phyloP scores from a whole-genome alignment of 2,797 vertebrate genomes.

The Oryzias dopingdopingensis region DNA sequence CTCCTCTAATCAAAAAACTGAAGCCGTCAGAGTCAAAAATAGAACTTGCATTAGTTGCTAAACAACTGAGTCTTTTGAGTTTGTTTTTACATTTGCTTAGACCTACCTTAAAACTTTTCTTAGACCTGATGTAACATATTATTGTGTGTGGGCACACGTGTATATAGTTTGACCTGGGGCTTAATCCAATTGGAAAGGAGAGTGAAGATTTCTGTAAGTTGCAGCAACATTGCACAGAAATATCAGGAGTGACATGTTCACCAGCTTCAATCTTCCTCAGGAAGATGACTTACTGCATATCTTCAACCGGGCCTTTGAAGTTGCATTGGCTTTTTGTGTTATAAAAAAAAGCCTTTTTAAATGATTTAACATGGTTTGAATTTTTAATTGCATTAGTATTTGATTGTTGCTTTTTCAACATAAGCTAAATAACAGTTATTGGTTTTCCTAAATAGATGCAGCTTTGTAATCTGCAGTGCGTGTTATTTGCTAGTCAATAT shows the following conservation, averaged over 20 bases:
- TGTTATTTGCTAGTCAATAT: too few species aligned
- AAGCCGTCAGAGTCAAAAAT: background rate
- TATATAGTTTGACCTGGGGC: background rate
- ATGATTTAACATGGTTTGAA: slow-evolving; percentile 9
- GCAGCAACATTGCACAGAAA: slow-evolving; percentile 26
- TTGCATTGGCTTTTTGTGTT: slow-evolving; percentile 10
- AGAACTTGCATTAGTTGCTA: background rate
- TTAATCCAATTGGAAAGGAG: background rate
- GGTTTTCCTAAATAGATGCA: too few species aligned
- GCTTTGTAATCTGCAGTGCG: too few species aligned
- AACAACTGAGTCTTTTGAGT: background rate
- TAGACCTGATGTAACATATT: background rate
- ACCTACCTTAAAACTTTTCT: background rate
- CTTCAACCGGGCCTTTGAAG: slow-evolving; percentile 43
- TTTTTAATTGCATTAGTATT: background rate
- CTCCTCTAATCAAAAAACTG: background rate
- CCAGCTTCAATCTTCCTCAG: slow-evolving; percentile 28
- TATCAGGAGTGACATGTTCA: slow-evolving; percentile 19
- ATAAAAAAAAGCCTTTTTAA: slow-evolving; percentile 9
- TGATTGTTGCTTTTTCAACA: too few species aligned
- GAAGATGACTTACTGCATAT: slow-evolving; percentile 38
- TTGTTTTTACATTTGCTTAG: slow-evolving; percentile 8
- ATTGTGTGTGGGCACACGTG: background rate
- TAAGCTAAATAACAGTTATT: too few species aligned
- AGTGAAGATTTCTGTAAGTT: slow-evolving; percentile 24